phyloP scores from a whole-genome alignment of 2,797 vertebrate species.

The Ispidina lecontei region DNA sequence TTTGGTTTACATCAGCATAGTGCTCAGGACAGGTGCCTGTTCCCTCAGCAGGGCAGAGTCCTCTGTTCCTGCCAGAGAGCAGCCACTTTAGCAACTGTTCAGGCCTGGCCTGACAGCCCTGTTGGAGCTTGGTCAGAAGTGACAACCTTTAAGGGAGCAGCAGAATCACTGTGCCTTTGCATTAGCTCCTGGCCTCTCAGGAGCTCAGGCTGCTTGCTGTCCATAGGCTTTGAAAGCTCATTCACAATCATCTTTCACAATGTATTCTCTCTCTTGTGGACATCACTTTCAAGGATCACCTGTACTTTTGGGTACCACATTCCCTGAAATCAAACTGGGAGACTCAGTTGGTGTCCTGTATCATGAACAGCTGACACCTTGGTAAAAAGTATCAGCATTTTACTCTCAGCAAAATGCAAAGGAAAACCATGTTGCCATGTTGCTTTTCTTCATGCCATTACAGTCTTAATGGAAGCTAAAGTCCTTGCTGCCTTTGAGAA shows the following conservation, averaged over 20 bases:
- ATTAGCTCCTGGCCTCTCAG: neutral
- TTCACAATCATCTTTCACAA: neutral
- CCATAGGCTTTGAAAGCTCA: neutral
- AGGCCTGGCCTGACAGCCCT: neutral
- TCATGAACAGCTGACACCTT: neutral
- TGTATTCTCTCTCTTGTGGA: neutral
- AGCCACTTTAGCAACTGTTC: neutral
- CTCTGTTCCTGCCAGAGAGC: neutral
- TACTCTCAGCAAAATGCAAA: neutral
- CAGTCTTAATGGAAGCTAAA: neutral
- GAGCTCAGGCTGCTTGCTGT: neutral
- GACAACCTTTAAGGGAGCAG: neutral
- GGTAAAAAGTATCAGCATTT: neutral
- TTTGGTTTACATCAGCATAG: neutral
- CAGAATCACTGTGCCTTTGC: rapidly evolving
- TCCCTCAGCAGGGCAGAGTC: neutral
- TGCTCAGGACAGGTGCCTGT: neutral
- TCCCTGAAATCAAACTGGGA: neutral
- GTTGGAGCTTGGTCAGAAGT: neutral
- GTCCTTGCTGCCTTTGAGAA: neutral
- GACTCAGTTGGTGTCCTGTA: neutral
- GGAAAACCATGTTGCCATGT: neutral
- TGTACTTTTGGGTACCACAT: neutral
- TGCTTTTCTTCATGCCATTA: neutral
- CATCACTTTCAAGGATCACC: neutral